Percentiles rank a stretch among this genome's conserved stretches.
Evolutionary conservation across 2,797 vertebrate species (phyloP).

Genomic region (Argya squamiceps): DNA sequence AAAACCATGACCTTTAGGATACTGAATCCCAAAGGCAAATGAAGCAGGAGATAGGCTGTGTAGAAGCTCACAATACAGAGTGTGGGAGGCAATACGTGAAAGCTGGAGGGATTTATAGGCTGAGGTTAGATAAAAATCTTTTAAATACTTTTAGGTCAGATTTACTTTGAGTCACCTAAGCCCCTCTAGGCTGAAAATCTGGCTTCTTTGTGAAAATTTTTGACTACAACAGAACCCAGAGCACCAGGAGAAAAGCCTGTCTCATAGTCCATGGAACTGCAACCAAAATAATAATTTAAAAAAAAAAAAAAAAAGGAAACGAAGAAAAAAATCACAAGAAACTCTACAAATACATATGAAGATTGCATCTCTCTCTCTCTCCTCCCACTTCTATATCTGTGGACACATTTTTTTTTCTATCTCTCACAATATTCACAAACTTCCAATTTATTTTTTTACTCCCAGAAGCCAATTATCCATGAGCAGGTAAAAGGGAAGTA

Average conservation of each 20-base stretch:
- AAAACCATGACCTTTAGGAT: neutral
- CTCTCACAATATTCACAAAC: neutral
- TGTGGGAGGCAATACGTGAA: neutral
- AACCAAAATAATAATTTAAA: too few relatives aligned
- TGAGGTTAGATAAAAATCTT: neutral
- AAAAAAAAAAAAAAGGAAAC: neutral
- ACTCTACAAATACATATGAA: neutral
- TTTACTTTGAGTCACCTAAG: neutral
- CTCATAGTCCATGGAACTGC: neutral
- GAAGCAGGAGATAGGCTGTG: neutral
- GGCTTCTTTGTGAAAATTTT: neutral
- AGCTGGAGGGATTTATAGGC: neutral
- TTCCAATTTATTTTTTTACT: conserved; percentile 41
- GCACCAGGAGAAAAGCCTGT: neutral
- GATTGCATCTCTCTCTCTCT: neutral
- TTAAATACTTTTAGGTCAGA: neutral
- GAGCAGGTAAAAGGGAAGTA: conserved; percentile 11
- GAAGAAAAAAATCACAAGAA: neutral
- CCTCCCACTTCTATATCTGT: neutral
- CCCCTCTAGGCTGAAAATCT: neutral
- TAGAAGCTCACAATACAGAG: neutral
- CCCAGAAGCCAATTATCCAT: conserved; percentile 41
- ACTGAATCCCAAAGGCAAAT: neutral
- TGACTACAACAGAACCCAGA: neutral
- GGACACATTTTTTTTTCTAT: neutral